Evolutionary conservation across 1,140 invertebrate genomes (phyloP).

Genomic region (Coenobita brevimanus): DNA sequence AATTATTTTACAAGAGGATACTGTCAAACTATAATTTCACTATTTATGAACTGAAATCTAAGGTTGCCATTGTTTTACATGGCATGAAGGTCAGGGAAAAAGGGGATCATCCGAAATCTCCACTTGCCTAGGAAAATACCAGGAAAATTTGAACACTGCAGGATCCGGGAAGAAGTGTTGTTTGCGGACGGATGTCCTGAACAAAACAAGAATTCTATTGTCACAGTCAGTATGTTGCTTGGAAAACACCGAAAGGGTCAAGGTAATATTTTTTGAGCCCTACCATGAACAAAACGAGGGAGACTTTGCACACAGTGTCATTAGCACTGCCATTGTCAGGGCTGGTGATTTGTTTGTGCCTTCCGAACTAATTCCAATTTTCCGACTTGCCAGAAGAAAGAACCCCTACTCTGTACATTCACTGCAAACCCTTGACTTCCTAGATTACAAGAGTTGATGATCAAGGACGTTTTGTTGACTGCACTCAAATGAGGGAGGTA

Average conservation of each 20-base stretch:
- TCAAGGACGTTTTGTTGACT: background rate
- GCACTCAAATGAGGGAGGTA: too few species aligned
- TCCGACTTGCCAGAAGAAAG: slow-evolving; percentile 1
- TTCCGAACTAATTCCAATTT: background rate
- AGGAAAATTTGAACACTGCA: too few species aligned
- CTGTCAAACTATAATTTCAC: slow-evolving; percentile 1
- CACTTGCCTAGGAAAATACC: background rate
- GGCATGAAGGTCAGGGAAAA: background rate
- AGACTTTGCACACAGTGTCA: slow-evolving; percentile 7
- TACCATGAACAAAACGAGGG: background rate
- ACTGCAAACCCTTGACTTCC: background rate
- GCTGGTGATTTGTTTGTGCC: background rate
- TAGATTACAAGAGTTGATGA: background rate
- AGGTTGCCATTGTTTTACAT: slow-evolving; percentile 15
- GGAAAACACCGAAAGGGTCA: background rate
- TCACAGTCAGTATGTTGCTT: slow-evolving; percentile 21
- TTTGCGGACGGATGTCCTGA: background rate
- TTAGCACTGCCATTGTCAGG: background rate
- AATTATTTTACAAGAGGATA: background rate
- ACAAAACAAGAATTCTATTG: slow-evolving; percentile 1
- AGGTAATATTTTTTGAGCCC: background rate
- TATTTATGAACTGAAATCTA: slow-evolving; percentile 2
- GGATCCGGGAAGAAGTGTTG: too few species aligned
- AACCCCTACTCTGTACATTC: slow-evolving; percentile 3
- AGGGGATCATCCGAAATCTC: background rate